Conservation (phyloP, 2,888 invertebrate species). For the Celastrina argiolus region DNA sequence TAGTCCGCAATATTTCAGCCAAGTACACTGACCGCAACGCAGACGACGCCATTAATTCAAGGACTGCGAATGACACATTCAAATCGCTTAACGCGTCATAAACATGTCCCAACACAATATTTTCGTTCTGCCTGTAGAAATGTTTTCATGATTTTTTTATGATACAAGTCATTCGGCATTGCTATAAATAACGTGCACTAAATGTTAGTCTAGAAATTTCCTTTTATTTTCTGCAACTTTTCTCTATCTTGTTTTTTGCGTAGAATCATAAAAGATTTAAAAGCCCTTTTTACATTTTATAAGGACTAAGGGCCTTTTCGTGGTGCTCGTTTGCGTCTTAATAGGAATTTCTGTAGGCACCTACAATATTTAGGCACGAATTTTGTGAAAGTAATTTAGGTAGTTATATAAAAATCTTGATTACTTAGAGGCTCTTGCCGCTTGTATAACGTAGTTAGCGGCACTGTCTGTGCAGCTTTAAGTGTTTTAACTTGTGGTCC, state of each 20-base stretch:
- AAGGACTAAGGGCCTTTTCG: background rate
- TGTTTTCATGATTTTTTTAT: background rate
- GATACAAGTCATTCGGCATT: background rate
- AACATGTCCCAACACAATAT: background rate
- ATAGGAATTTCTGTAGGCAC: background rate
- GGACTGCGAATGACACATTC: conserved; percentile 16
- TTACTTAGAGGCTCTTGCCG: background rate
- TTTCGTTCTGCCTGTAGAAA: conserved; percentile 6
- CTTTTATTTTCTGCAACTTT: background rate
- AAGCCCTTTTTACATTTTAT: background rate
- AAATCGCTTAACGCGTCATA: conserved; percentile 19
- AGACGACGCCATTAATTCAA: conserved; percentile 11
- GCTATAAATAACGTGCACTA: background rate
- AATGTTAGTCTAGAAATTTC: background rate
- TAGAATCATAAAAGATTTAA: background rate
- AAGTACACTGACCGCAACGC: conserved; percentile 2
- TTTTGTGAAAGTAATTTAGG: background rate
- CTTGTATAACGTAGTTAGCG: background rate
- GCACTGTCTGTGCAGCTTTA: background rate
- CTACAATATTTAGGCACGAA: background rate
- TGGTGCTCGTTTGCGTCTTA: background rate
- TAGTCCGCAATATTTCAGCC: conserved; percentile 9
- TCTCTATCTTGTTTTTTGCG: background rate
- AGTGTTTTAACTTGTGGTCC: conserved; percentile 4
- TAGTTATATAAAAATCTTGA: background rate